Evolutionary conservation across 53 echinoderm and acorn worm species (phyloP).

Genomic region (Holothuria scabra): DNA sequence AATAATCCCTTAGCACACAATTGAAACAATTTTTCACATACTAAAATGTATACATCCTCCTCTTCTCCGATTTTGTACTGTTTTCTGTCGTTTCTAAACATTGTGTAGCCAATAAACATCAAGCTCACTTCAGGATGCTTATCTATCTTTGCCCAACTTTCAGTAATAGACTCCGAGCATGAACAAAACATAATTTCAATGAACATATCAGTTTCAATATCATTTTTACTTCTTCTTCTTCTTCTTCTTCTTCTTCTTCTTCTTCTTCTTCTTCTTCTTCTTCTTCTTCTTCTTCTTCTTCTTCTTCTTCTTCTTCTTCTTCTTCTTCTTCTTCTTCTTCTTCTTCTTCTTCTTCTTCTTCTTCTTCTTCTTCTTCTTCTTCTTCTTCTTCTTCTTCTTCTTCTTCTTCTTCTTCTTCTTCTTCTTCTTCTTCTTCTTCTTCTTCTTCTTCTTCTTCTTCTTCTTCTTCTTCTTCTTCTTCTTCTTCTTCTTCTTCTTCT

Average conservation of each 20-base stretch:
- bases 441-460: not conserved
- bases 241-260: not conserved
- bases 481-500: not conserved
- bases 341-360: conserved; percentile 14
- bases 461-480: not conserved
- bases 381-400: not conserved
- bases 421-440: not conserved
- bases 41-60: too few relatives aligned
- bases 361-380: not conserved
- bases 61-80: too few relatives aligned
- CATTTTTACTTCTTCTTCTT: too few relatives aligned
- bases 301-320: conserved; percentile 5
- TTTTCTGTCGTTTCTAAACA: too few relatives aligned
- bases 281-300: conserved; percentile 40
- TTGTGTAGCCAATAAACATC: too few relatives aligned
- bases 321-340: conserved; percentile 11
- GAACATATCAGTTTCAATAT: too few relatives aligned
- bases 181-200: too few relatives aligned
- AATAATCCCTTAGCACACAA: too few relatives aligned
- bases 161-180: too few relatives aligned
- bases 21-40: too few relatives aligned
- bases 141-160: too few relatives aligned
- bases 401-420: not conserved
- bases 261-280: conserved; percentile 12
- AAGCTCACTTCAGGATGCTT: too few relatives aligned